Evolutionary conservation across 2,888 invertebrate species (phyloP), one percentile per base, ranked within the genome.

Genomic region (Plutella xylostella): DNA sequence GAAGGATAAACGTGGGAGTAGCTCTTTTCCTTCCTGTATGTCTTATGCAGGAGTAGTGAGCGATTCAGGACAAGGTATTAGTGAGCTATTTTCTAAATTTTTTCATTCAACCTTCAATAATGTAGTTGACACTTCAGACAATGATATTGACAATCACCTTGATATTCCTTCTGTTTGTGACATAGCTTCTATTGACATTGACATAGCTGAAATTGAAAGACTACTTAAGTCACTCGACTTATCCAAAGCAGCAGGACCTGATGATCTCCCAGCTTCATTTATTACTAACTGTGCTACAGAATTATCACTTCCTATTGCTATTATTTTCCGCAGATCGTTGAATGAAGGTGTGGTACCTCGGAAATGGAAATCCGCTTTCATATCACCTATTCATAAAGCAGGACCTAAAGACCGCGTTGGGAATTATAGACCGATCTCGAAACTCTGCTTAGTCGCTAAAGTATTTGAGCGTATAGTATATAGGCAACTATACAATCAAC

Each of bases 371-470:
- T 35, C 45, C 6, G 48, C 25, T n/a, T 44, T 31, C 17, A 43
- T 48, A 14, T 43, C 45, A 4, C 45, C 45, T 2, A 30, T 46
- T 4, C 48, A 43, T 15, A 48, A 45, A 19, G 50, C 47, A 15
- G 51, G 50, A 0, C 6, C 30, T 9, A 48, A 48, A 40, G 22
- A 12, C 25, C 20, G 44, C 0, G 18, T 51, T 1, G n/a, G 12
- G 15, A 52, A 54, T 37, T 54, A 52, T 20, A 43, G 52, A 18
- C 51, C 52, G 1, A 52, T 53, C 1, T 55, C 49, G 1, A 53
- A 53, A 30, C 20, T 53, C 17, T 54, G 49, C 18, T 21, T 52
- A 5, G 41, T 53, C 33, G 44, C 49, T 15, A 51, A 48, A 43
- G 46, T 47, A 1, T 42, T 54, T 7, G 55, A 52, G 38, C 48